Evolutionary conservation across 2,888 invertebrate species (phyloP).

Genomic region (Osmoderma eremita): DNA sequence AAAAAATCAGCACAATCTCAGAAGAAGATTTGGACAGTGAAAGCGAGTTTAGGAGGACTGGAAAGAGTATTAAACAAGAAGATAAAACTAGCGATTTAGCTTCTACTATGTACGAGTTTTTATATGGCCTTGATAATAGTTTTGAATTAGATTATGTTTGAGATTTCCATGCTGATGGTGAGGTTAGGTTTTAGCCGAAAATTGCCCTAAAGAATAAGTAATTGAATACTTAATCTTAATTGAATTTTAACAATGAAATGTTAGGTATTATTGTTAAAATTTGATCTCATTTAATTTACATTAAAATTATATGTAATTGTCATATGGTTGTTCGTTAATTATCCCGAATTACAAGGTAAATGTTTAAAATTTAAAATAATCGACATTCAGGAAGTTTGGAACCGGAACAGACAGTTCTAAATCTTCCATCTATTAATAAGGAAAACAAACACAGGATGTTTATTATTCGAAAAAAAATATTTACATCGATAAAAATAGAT

Average conservation of each 20-base stretch:
- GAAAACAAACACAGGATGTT: too few relatives aligned
- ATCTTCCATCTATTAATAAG: too few relatives aligned
- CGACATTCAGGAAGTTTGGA: not conserved
- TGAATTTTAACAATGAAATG: slow-evolving; percentile 60
- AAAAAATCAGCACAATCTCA: slow-evolving; percentile 67
- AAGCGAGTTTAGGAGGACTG: slow-evolving; percentile 65
- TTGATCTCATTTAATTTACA: slow-evolving; percentile 49
- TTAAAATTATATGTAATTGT: too few relatives aligned
- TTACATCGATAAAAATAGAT: not conserved
- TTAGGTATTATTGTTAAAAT: slow-evolving; percentile 59
- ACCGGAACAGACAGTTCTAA: not conserved
- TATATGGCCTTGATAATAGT: slow-evolving; percentile 68
- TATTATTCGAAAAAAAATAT: too few relatives aligned
- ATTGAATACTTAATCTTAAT: slow-evolving; percentile 41
- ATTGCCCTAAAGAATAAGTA: slow-evolving; percentile 15
- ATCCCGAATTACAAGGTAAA: too few relatives aligned
- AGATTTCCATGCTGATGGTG: slow-evolving; percentile 24
- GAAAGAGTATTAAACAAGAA: slow-evolving; percentile 64
- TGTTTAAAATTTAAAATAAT: too few relatives aligned
- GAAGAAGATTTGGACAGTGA: slow-evolving; percentile 69
- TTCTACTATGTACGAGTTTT: slow-evolving; percentile 71
- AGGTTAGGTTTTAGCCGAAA: slow-evolving; percentile 13
- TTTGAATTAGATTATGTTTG: slow-evolving; percentile 67
- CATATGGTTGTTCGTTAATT: too few relatives aligned
- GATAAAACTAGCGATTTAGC: slow-evolving; percentile 70